Conservation (phyloP, 2,888 invertebrate genomes). For the Parnassius apollo region DNA sequence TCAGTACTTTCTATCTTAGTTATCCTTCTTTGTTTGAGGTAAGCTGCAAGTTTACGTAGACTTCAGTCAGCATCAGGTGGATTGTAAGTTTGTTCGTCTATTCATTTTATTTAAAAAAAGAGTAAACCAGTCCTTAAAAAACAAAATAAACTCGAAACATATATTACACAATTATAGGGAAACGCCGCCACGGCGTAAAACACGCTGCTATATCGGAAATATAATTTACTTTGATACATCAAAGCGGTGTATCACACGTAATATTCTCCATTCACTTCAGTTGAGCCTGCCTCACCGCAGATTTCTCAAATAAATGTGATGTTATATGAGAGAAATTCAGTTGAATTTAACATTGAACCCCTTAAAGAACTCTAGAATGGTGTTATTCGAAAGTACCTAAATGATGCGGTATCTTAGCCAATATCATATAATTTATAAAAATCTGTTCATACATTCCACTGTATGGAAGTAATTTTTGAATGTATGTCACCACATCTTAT, state of each 20-base stretch:
- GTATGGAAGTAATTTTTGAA: no score
- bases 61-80: no score
- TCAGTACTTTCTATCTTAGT: no score
- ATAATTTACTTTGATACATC: slow-evolving; percentile 54
- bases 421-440: background rate
- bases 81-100: no score
- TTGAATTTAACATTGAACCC: slow-evolving; percentile 28
- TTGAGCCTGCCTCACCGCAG: slow-evolving; percentile 33
- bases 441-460: no score
- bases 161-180: slow-evolving; percentile 39
- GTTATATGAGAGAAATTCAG: slow-evolving; percentile 29
- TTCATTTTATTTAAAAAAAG: background rate
- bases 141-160: slow-evolving; percentile 4
- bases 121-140: background rate
- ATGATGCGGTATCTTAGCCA: background rate
- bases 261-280: slow-evolving; percentile 43
- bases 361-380: slow-evolving; percentile 19
- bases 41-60: no score
- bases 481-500: no score
- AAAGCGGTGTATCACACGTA: slow-evolving; percentile 40
- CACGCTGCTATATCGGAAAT: slow-evolving; percentile 37
- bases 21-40: no score
- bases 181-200: slow-evolving; percentile 30
- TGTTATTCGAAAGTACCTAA: slow-evolving; percentile 25
- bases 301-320: slow-evolving; percentile 37